Base-by-base conservation (phyloP, 2,888 invertebrate species). In the Galerucella nymphaeae region DNA sequence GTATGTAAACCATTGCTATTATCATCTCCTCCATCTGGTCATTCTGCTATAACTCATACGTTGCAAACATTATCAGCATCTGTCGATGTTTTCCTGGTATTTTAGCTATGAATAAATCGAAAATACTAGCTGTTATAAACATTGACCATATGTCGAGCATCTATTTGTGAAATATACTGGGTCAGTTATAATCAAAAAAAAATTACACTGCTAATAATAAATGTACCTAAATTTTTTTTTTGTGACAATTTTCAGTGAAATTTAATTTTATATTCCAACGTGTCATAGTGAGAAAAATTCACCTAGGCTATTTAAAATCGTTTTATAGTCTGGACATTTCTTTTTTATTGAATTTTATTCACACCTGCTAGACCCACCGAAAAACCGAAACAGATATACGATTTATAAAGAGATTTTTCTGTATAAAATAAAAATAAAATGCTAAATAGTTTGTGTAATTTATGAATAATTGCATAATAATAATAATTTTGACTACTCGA, bases 101-200 rank as follows among this genome's bases (percentile, higher is more conserved):
- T 64, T 70, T 61, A 66, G 55, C 72, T 72, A 68, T 65, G 73
- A 73, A 75, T 70, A 68, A 75, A 75, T 75, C 70, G 73, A 67
- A 75, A 75, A 75, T 73, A 75, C 71, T 71, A 61, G 67, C 66
- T 70, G 72, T 42, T n/a, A 42, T 74, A 73, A 76, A 76, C 73
- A 73, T 65, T 76, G 75, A 76, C 75, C 75, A 74, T 76, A 73
- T 76, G 75, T 42, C 42, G 41, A 62, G 42, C 61, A 45, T 62
- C 61, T 41, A 62, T 62, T 42, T 42, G 61, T 42, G 42, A 14
- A 18, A 41, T 41, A 62, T 62, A 62, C 61, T 62, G 61, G 61
- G 61, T 62, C 61, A 62, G 61, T 62, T 42, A 41, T 42, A 16
- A 53, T 45, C 14, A 16, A 42, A 38, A 23, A 41, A 61, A 18